Base-by-base conservation (phyloP, 2,888 invertebrate genomes). In the Sthenelais limicola region DNA sequence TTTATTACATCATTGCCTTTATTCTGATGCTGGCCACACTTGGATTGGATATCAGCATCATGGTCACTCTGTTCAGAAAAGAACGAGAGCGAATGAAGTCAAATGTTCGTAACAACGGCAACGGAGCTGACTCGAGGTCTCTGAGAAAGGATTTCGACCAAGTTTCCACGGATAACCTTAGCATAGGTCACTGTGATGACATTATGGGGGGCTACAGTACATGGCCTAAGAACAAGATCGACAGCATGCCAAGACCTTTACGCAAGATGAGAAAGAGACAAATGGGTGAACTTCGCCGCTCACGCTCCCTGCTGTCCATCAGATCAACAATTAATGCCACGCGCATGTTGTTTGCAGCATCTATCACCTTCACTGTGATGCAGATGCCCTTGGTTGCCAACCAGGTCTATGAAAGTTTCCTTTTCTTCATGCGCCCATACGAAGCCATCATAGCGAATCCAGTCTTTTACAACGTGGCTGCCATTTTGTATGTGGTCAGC, bases 291-390 rank as follows among this genome's bases (percentile, higher is more conserved):
- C 62, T 62, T 3, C 62, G 62, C 12, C 35, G 62, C 4, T 62
- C 62, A 12, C 1, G 62, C 1, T 62, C 62, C 1, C 38, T 62
- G 1, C n/a, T 38, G 24, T 62, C 62, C 1, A 62, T 62, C 15
- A 35, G 62, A 7, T 62, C 62, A 1, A 62, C 35, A 21, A 24
- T 62, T 26, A 62, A 62, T 38, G 62, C 62, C n/a, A 62, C 62
- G 2, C 21, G 62, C 38, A 62, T 62, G 62, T 28, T 62, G 7
- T 62, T 62, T n/a, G 62, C 62, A n/a, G 62, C 62, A 9, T 62
- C 62, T n/a, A 18, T 62, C 2, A 62, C 62, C 35, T 62, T 62
- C 38, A 38, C 62, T 12, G 1, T 62, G 2, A 9, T 62, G 35
- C 35, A 62, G 26, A 15, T 62, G 5, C 15, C 24, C 24, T 62